Conservation (phyloP, 2,888 invertebrate species). For the Aquatica leii region DNA sequence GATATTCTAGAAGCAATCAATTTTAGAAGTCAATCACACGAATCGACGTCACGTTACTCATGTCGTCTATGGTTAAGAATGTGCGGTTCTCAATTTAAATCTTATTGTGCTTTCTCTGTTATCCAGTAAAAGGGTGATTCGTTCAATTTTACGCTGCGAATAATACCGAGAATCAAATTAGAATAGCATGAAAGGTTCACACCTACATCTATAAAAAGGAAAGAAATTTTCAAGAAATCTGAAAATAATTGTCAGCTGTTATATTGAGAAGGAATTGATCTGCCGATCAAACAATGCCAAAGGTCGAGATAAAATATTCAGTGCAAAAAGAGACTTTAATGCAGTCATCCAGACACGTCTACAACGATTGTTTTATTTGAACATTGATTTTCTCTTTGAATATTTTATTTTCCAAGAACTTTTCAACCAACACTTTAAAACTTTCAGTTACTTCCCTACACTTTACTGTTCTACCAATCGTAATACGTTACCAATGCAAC, state of each 20-base stretch:
- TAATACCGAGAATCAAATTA: conserved; percentile 51
- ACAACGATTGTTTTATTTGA: conserved; percentile 37
- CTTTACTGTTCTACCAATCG: background rate
- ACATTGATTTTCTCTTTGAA: conserved; percentile 33
- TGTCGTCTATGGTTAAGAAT: conserved; percentile 39
- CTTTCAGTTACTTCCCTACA: conserved; percentile 22
- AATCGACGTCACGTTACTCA: conserved; percentile 37
- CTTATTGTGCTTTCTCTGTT: conserved; percentile 29
- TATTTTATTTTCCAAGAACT: conserved; percentile 28
- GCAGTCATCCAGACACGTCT: conserved; percentile 37
- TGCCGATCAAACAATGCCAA: conserved; percentile 34
- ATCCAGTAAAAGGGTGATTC: conserved; percentile 39
- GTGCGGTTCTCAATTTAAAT: conserved; percentile 38
- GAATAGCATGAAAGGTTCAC: conserved; percentile 47
- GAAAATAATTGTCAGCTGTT: conserved; percentile 40
- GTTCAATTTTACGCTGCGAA: conserved; percentile 51
- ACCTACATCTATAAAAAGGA: conserved; percentile 37
- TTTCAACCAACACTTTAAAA: conserved; percentile 22
- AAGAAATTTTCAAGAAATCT: conserved; percentile 37
- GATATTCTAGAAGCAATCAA: conserved; percentile 50
- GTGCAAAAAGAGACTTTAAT: conserved; percentile 33
- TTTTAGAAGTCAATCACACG: conserved; percentile 47
- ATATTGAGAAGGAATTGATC: conserved; percentile 29
- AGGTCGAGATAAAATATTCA: conserved; percentile 36
- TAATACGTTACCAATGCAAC: background rate